A percentile compares a stretch with the other conserved stretches of the same genome.
Evolutionary conservation across 1,140 invertebrate genomes (phyloP).

Genomic region (Triops cancriformis): DNA sequence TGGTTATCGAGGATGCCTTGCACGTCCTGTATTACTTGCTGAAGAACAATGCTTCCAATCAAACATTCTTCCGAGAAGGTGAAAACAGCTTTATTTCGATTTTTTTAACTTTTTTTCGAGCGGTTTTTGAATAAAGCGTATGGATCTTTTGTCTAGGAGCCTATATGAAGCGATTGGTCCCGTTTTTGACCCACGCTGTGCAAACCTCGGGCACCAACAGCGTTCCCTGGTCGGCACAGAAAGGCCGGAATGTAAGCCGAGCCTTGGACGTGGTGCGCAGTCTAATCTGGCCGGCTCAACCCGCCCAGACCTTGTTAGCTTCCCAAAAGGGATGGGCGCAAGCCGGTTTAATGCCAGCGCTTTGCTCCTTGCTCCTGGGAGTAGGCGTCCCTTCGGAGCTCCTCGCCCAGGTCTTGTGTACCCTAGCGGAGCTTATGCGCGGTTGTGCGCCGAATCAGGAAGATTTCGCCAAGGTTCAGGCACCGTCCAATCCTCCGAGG

Average conservation of each 20-base stretch:
- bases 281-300: conserved; percentile 80
- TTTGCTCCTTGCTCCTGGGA: conserved; percentile 88
- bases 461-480: conserved; percentile 81
- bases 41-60: conserved; percentile 92
- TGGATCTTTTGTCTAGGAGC: conserved; percentile 47
- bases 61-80: conserved; percentile 97
- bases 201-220: conserved; percentile 53
- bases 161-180: conserved; percentile 79
- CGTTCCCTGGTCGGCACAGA: conserved; percentile 81
- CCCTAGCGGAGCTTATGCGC: conserved; percentile 88
- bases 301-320: conserved; percentile 60
- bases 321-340: conserved; percentile 84
- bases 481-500: conserved; percentile 66
- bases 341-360: conserved; percentile 66
- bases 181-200: conserved; percentile 70
- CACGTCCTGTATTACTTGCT: conserved; percentile 89
- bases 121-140: too few relatives aligned
- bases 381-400: conserved; percentile 94
- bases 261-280: conserved; percentile 61
- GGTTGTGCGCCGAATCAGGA: conserved; percentile 87
- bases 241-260: conserved; percentile 71
- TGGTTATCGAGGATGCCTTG: conserved; percentile 96
- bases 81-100: conserved; percentile 9
- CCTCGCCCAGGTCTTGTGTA: conserved; percentile 89
- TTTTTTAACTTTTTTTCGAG: too few relatives aligned